Percentiles rank a stretch among this genome's conserved stretches.
These are phyloP conservation scores for Myotis planiceps DNA, from an alignment of 2,797 vertebrate species.

Conservation along the genomic window DNA sequence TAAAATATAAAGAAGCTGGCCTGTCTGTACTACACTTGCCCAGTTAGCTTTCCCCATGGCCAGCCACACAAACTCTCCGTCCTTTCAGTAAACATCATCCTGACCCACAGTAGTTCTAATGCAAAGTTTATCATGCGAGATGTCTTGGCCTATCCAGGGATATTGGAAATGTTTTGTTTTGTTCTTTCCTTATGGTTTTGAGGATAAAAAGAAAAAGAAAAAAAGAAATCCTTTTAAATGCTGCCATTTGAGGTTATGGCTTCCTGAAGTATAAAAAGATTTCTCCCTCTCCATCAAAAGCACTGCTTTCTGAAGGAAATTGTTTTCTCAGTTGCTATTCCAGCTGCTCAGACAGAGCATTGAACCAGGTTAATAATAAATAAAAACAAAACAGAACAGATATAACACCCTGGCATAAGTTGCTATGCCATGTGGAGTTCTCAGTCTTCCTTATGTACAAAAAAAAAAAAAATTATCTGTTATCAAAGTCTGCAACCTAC, in stretches of 20 bases:
- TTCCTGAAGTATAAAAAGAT: slow-evolving; percentile 92
- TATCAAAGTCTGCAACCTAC: not conserved
- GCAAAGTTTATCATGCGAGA: slow-evolving; percentile 92
- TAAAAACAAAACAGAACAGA: not conserved
- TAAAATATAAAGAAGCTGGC: slow-evolving; percentile 91
- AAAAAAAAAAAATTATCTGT: no score
- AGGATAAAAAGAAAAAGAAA: slow-evolving; percentile 19
- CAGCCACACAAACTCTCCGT: slow-evolving; percentile 66
- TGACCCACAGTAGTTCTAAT: slow-evolving; percentile 83
- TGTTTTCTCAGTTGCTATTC: slow-evolving; percentile 93
- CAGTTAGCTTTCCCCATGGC: slow-evolving; percentile 82
- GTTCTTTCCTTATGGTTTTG: slow-evolving; percentile 79
- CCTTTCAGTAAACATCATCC: slow-evolving; percentile 83
- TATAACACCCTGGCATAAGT: not conserved
- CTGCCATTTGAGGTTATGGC: slow-evolving; percentile 90
- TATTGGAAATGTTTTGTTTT: slow-evolving; percentile 83
- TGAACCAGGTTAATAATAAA: slow-evolving; percentile 68
- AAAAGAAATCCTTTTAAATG: slow-evolving; percentile 81
- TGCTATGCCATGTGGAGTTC: not conserved
- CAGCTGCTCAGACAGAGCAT: slow-evolving; percentile 84
- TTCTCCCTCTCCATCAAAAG: slow-evolving; percentile 80
- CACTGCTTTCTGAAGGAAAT: slow-evolving; percentile 83
- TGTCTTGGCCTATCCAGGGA: slow-evolving; percentile 89
- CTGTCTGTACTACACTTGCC: slow-evolving; percentile 95
- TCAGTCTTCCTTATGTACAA: not conserved